Conservation (phyloP, 2,888 invertebrate species). For the Chrysotoxum bicinctum region DNA sequence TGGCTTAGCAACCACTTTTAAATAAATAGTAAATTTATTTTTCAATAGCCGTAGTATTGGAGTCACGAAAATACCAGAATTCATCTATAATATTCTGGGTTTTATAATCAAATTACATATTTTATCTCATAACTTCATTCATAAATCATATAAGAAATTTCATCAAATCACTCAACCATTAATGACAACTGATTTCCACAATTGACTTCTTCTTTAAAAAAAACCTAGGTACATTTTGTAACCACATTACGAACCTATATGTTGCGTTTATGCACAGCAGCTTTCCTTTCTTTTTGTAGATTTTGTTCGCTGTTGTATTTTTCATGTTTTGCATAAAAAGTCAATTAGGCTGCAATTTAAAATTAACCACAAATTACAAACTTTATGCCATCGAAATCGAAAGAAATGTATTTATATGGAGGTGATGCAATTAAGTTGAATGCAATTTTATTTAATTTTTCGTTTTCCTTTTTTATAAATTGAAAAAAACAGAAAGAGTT, state of each 20-base stretch:
- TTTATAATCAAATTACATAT: background rate
- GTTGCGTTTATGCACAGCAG: slow-evolving; percentile 1
- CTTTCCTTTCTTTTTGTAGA: slow-evolving; percentile 26
- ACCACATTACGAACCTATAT: slow-evolving; percentile 2
- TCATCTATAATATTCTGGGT: background rate
- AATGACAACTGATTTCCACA: slow-evolving; percentile 16
- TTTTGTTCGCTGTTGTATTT: background rate
- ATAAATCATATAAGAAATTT: background rate
- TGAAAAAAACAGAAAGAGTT: background rate
- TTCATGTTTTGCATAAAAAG: slow-evolving; percentile 44
- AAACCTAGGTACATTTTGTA: background rate
- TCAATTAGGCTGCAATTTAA: slow-evolving; percentile 47
- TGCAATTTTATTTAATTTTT: slow-evolving; percentile 13
- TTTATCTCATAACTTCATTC: background rate
- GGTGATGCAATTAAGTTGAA: slow-evolving; percentile 53
- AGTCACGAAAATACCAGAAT: no score
- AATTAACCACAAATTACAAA: slow-evolving; percentile 55
- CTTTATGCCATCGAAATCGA: slow-evolving; percentile 9
- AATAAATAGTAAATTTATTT: no score
- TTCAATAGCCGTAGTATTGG: no score
- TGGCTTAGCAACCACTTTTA: no score
- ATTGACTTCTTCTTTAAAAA: background rate
- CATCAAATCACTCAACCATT: slow-evolving; percentile 12
- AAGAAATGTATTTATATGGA: background rate
- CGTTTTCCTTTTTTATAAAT: background rate